Evolutionary conservation across 2,113 vertebrate species (phyloP).

Genomic region (Trematocara zebra): DNA sequence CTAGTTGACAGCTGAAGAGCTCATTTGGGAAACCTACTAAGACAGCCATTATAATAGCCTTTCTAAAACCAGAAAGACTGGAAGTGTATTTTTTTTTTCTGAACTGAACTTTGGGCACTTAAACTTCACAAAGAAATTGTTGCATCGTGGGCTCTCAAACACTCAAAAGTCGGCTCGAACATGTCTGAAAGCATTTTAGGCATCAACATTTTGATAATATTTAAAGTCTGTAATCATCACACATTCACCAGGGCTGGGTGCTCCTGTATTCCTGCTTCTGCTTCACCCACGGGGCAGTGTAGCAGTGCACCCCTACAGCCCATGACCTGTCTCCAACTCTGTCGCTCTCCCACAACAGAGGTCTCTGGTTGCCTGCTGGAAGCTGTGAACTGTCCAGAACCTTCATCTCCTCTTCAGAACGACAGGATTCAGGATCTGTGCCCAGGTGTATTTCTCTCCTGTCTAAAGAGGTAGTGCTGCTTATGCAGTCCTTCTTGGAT

Average conservation of each 20-base stretch:
- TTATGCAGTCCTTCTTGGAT: not conserved
- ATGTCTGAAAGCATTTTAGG: not conserved
- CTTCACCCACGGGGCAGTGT: slow-evolving; percentile 56
- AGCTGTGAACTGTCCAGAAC: not conserved
- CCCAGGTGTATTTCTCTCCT: not conserved
- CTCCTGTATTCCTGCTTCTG: slow-evolving; percentile 61
- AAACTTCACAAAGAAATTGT: not conserved
- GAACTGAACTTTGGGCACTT: not conserved
- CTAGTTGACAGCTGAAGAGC: not conserved
- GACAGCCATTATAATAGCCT: fast-evolving
- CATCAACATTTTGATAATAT: not conserved
- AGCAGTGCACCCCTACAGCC: slow-evolving; percentile 44
- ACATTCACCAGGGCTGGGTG: slow-evolving; percentile 69
- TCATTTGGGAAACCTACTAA: not conserved
- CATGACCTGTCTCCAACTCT: slow-evolving; percentile 1
- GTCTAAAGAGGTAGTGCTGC: not conserved
- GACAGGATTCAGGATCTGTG: not conserved
- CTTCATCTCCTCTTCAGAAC: not conserved
- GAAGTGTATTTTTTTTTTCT: not conserved
- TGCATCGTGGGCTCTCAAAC: fast-evolving
- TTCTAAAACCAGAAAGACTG: not conserved
- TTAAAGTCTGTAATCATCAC: not conserved
- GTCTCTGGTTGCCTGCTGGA: not conserved
- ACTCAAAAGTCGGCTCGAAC: not conserved
- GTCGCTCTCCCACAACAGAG: not conserved